Evolutionary conservation across 2,797 vertebrate species (phyloP).

Genomic region (Erpetoichthys calabaricus): DNA sequence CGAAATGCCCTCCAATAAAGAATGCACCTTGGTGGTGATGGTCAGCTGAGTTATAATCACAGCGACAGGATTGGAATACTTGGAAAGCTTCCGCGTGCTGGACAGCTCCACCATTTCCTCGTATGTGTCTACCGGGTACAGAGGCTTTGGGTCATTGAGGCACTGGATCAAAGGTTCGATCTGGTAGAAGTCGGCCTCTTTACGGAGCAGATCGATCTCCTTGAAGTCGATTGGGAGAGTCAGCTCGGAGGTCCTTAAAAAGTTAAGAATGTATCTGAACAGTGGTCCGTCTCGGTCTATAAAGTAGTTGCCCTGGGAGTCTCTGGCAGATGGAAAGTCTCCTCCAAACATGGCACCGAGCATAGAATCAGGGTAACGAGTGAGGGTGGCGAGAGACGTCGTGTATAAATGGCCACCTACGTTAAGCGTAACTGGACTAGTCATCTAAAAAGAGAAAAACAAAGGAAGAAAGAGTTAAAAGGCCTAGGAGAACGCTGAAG

Average conservation of each 20-base stretch:
- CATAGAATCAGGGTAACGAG: slow-evolving; percentile 96
- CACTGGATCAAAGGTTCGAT: slow-evolving; percentile 92
- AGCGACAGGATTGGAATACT: slow-evolving; percentile 93
- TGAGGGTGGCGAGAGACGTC: slow-evolving; percentile 84
- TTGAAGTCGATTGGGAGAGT: slow-evolving; percentile 89
- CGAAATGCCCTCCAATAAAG: slow-evolving; percentile 83
- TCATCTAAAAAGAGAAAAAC: slow-evolving; percentile 64
- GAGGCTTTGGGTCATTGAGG: slow-evolving; percentile 85
- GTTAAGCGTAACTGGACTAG: slow-evolving; percentile 89
- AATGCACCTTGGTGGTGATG: slow-evolving; percentile 89
- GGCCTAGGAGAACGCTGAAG: not conserved
- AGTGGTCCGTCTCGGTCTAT: slow-evolving; percentile 94
- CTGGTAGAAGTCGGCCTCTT: slow-evolving; percentile 96
- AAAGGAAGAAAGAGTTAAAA: not conserved
- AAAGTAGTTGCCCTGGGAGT: slow-evolving; percentile 92
- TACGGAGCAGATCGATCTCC: slow-evolving; percentile 85
- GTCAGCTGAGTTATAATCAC: slow-evolving; percentile 96
- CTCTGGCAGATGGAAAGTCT: slow-evolving; percentile 86
- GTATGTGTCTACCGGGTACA: slow-evolving; percentile 88
- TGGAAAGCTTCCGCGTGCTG: slow-evolving; percentile 92
- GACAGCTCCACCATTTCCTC: slow-evolving; percentile 95
- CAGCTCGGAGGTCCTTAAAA: slow-evolving; percentile 89
- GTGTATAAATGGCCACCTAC: slow-evolving; percentile 93
- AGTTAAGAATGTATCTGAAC: slow-evolving; percentile 93
- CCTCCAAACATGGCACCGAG: slow-evolving; percentile 96